Base-by-base conservation (phyloP, 2,888 invertebrate species). In the Sesia apiformis region DNA sequence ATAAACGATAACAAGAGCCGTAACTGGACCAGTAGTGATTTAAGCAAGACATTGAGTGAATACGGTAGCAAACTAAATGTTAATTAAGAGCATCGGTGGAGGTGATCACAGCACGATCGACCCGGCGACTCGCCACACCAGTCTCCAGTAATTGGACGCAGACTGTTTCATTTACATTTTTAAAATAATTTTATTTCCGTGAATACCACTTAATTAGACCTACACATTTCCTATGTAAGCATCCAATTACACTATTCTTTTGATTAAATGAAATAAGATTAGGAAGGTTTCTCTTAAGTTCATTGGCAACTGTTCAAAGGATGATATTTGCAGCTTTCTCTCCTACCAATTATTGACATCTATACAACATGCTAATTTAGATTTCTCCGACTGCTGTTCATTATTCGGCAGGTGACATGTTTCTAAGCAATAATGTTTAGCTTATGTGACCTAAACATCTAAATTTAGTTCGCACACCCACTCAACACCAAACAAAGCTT, bases 81-180 rank as follows among this genome's bases (percentile, higher is more conserved):
- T 86, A 86, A 87, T 86, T 86, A 84, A 84, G 76, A 78, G 68
- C 81, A 83, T 82, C 83, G 71, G 65, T 60, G 57, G 67, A 75
- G 76, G 76, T 76, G 83, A 85, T 85, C 84, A 70, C 67, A 66
- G 69, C 70, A 69, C 70, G 73, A 71, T 70, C 65, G 7, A 8
- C 39, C 68, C 64, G 62, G 59, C 62, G 62, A 59, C 62, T 63
- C 69, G 58, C 66, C 67, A 66, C 65, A 69, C 65, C 64, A 58
- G 55, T 46, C 46, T 57, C 65, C 63, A 57, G 74, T 84, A 84
- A 85, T 85, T 85, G 82, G 78, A 76, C 69, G 63, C 66, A 63
- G 61, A 66, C 67, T 46, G 69, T 73, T 74, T 70, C 64, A 78
- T 78, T 78, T 72, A 74, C 70, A 80, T 78, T 78, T 77, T 79